These are phyloP conservation scores for Pluvialis apricaria DNA, from an alignment of 2,113 vertebrate genomes.

Conservation along the genomic window DNA sequence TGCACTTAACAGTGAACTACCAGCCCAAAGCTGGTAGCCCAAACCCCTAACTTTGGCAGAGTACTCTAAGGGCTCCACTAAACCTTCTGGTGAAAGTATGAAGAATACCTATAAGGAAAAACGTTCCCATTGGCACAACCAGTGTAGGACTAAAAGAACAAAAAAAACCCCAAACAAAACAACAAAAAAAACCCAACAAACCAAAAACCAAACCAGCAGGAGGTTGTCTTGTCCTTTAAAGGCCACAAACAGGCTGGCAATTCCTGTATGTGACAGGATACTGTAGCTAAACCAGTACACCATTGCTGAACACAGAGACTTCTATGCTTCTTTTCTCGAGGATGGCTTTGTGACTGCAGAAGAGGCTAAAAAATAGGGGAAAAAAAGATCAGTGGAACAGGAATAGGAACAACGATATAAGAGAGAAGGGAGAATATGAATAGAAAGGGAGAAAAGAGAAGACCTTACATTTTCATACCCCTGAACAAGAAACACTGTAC, in stretches of 20 bases:
- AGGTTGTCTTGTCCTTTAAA: neutral
- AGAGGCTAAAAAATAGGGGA: neutral
- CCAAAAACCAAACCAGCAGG: neutral
- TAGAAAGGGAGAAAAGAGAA: neutral
- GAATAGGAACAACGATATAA: accelerated
- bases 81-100: neutral
- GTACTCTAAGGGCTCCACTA: neutral
- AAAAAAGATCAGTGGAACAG: neutral
- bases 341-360: neutral
- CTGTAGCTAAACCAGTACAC: neutral
- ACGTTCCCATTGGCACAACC: neutral
- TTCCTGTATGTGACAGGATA: neutral
- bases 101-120: neutral
- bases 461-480: neutral
- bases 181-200: neutral
- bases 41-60: neutral
- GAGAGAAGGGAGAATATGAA: too few species aligned
- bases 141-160: neutral
- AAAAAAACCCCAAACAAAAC: neutral
- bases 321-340: neutral
- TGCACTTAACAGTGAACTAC: neutral
- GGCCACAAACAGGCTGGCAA: neutral
- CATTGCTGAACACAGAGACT: neutral
- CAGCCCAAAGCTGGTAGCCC: neutral
- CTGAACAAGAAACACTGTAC: neutral